Evolutionary conservation across 1,140 invertebrate species (phyloP), one percentile per base, ranked within the genome.

Genomic region (Venustaconcha ellipsiformis): DNA sequence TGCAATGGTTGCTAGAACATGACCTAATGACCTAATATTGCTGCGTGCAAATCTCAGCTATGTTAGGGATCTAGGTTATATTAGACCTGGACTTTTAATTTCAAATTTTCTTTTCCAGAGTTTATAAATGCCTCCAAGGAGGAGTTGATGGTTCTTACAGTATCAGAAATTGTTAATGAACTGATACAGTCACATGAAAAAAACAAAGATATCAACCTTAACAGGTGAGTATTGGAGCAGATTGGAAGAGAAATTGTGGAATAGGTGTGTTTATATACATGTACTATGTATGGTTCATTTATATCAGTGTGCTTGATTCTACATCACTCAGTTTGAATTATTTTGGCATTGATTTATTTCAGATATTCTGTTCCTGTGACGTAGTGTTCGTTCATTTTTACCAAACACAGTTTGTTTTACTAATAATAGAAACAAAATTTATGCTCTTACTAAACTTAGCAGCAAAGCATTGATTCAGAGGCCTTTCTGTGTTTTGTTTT

Each of bases 161-260:
- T 99, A 79, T 95, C 95, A 48, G 98, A 99, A 92, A 98, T 99
- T 72, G 96, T 99, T 80, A 95, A 97, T 86, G 94, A 97, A 87
- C 91, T 99, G 14, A 92, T 99, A 56, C 90, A 92, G 81, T 96
- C 97, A 3, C 95, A 99, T 83, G 92, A 95, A 78, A 93, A 95
- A 77, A 93, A 94, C 15, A 94, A 94, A 90, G 95, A 98, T 93
- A 94, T 99, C 15, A 96, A 99, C 92, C 92, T 99, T 65, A 99
- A 98, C 88, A 94, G 94, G 88, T 93, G 83, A 78, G 78, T 64
- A 57, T 30, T 68, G 14, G 18, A 18, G 17, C 56, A 57, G 56
- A 68, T 14, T 15, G 14, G 17, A n/a, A 17, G 56, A 17, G n/a
- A 17, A 26, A n/a, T 18, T 63, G 67, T 55, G 17, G 57, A 23